Base-by-base conservation (phyloP, 2,888 invertebrate genomes). In the Drosophila mimetica region DNA sequence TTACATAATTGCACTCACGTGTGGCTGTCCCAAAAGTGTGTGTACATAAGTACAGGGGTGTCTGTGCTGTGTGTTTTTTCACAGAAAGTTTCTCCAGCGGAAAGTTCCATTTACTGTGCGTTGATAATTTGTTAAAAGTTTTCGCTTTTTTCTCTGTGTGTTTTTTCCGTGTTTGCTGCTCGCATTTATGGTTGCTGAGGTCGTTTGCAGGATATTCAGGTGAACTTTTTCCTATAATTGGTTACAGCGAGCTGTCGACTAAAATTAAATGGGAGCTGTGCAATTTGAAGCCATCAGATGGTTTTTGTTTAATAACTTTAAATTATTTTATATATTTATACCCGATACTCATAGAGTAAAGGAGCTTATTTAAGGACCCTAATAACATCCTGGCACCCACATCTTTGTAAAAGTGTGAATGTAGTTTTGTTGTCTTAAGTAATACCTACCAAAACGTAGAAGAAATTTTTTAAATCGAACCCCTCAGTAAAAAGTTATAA, bases 101-200 rank as follows among this genome's bases (percentile, higher is more conserved):
- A 86, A 86, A 81, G 71, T 81, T 81, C 73, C 66, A 71, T 82
- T 77, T 79, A 70, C 80, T 57, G 47, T 71, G 64, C 67, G 67
- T 70, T 86, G 86, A 83, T 83, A 86, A 83, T 86, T 83, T 79
- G 84, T 75, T 65, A 77, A 86, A 86, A 85, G 73, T 76, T 82
- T 42, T 11, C 16, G 42, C 13, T 55, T 67, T 58, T 41, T 30
- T 14, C 20, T 25, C 32, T n/a, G 41, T 50, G 18, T 20, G 34
- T 34, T 34, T 25, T 46, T 41, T 6, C 22, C 39, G 34, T 18
- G 41, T 37, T 55, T 20, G 22, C n/a, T 36, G 13, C 18, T 30
- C 18, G 28, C 20, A 18, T 47, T 48, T 25, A 36, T 25, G 55
- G n/a, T 20, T 18, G 52, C 28, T 13, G 14, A 22, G 51, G 36